phyloP scores from a whole-genome alignment of 92 coral and sea anemone species.

The Parazoanthus swiftii region DNA sequence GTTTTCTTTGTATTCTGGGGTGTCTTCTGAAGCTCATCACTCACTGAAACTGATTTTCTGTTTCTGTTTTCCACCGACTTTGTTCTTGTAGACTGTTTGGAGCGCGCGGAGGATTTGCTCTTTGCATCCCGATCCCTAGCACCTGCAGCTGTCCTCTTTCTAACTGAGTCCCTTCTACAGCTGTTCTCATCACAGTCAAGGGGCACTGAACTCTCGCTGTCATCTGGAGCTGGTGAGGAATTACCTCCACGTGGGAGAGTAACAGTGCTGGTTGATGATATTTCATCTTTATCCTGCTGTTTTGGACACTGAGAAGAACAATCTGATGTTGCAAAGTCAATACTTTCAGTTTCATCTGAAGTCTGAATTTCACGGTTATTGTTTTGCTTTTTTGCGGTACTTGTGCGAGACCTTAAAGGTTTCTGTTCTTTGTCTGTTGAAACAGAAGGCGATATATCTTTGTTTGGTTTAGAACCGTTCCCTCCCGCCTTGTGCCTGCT shows the following conservation, averaged over 20 bases:
- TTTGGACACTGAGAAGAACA: neutral
- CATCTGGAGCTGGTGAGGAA: neutral
- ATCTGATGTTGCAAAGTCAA: neutral
- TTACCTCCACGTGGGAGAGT: constrained; percentile 1
- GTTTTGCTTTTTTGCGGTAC: neutral
- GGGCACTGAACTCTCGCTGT: neutral
- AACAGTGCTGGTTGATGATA: constrained; percentile 28
- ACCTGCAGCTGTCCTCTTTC: neutral
- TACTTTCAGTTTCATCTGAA: constrained; percentile 33
- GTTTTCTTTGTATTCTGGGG: neutral
- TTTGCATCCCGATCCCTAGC: neutral
- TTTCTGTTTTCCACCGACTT: neutral
- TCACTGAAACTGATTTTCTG: neutral
- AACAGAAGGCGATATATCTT: neutral
- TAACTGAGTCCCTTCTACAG: neutral
- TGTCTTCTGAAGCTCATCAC: neutral
- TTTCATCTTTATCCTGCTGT: neutral
- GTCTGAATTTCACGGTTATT: neutral
- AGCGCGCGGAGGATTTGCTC: neutral
- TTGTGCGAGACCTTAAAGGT: neutral
- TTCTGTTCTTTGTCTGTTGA: constrained; percentile 3
- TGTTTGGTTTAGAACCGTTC: neutral
- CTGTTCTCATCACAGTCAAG: neutral
- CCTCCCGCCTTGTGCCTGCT: neutral
- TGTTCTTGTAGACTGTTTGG: neutral